Evolutionary conservation across 23 tunicate genomes (phyloP), one percentile per base, ranked within the genome.

Genomic region (Ciona savignyi): DNA sequence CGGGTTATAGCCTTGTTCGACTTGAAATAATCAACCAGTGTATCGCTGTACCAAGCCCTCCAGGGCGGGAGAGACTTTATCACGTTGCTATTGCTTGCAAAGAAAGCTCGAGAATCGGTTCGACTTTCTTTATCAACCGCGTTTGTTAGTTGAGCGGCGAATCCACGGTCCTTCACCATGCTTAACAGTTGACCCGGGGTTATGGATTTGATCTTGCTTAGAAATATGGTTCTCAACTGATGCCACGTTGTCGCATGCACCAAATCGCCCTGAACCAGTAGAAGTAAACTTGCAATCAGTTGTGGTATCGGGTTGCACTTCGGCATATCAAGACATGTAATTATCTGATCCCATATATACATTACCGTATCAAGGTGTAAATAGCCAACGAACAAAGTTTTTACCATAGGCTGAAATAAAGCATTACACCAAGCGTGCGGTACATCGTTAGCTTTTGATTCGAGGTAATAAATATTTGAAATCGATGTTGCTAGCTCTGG

Each of bases 21-120:
- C 25, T 49, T 67, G 42, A 72, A 77, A 48, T 82, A 81, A 1
- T 66, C 72, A 1, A 66, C 64, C 49, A 88, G 67, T 66, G 81
- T 88, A 3, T 67, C 83, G 65, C 96, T 88, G 73, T 88, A 77
- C 96, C 96, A 88, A 24, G 68, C 72, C 29, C 74, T 67, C 96
- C 96, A 88, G 11, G 96, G 87, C 33, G 87, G 87, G 68, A 88
- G 70, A 56, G 71, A 60, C 19, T 56, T 73, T 0, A 83, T 23
- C 22, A 51, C 23, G 27, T 84, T 30, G 34, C 77, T 34, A 33
- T 85, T 70, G 25, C 62, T 67, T 25, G 70, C 74, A 20, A 71
- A 81, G 32, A 69, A 84, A 15, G 49, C 65, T 6, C 64, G 51
- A 11, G 49, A 27, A 2, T 81, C 51, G 0, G 31, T 56, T 4